phyloP scores from a whole-genome alignment of 2,113 vertebrate genomes.

The Grammomys dolichurus region DNA sequence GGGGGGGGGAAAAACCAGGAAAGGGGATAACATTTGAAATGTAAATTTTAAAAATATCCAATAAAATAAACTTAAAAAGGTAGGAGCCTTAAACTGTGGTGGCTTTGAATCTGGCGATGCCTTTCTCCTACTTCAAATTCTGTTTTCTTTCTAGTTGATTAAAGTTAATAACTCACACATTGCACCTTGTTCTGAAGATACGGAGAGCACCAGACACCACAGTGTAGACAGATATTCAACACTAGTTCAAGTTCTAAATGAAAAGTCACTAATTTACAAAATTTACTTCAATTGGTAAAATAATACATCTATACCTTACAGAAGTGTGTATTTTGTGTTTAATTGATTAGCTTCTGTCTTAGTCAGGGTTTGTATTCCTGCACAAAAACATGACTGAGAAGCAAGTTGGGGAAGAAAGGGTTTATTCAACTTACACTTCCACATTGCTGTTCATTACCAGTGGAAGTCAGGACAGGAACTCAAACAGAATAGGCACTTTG shows the following conservation, averaged over 20 bases:
- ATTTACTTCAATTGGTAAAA: constrained; percentile 6
- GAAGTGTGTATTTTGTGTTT: not conserved
- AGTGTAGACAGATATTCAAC: not conserved
- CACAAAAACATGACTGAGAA: too few species aligned
- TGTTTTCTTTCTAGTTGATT: not conserved
- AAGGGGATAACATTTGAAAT: too few species aligned
- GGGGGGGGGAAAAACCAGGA: too few species aligned
- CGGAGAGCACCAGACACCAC: fast-evolving
- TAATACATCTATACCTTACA: not conserved
- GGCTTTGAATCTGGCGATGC: not conserved
- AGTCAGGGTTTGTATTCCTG: too few species aligned
- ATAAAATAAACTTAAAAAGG: too few species aligned
- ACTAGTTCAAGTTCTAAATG: not conserved
- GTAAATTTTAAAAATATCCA: too few species aligned
- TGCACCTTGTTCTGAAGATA: not conserved
- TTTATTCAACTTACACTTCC: too few species aligned
- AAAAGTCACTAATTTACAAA: constrained; percentile 49
- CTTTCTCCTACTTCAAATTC: not conserved
- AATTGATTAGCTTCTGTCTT: not conserved
- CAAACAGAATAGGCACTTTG: too few species aligned
- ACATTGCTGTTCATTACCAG: too few species aligned
- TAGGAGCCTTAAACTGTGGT: not conserved
- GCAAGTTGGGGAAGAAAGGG: too few species aligned
- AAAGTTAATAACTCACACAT: not conserved
- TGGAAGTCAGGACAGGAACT: too few species aligned